A percentile compares a stretch with the other conserved stretches of the same genome.
Evolutionary conservation across 2,113 vertebrate genomes (phyloP).

Genomic region (Microtus richardsoni): DNA sequence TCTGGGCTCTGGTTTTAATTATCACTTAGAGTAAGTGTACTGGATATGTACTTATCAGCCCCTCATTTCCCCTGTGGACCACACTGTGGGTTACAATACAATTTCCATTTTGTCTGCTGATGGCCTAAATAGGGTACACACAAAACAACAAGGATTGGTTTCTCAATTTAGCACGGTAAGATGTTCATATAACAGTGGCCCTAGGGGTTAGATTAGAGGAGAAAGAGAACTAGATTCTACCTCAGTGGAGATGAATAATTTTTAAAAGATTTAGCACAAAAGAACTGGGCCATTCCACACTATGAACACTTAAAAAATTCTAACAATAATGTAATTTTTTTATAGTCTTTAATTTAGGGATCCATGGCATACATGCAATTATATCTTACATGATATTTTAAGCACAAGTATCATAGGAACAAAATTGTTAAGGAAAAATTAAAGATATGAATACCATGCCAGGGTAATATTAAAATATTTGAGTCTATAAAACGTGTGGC

Average conservation of each 20-base stretch:
- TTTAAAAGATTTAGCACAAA: conserved; percentile 80
- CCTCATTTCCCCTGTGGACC: conserved; percentile 87
- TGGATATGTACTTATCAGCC: conserved; percentile 86
- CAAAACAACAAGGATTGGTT: conserved; percentile 77
- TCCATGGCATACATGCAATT: conserved; percentile 55
- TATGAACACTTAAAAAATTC: conserved; percentile 64
- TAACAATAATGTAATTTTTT: conserved; percentile 63
- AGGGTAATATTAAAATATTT: conserved; percentile 4
- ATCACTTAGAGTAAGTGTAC: conserved; percentile 88
- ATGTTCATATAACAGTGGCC: conserved; percentile 75
- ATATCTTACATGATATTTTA: conserved; percentile 62
- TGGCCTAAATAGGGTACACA: conserved; percentile 85
- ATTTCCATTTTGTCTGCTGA: conserved; percentile 88
- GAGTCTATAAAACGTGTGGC: background rate
- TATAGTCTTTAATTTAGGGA: conserved; percentile 44
- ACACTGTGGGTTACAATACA: conserved; percentile 85
- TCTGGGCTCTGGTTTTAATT: conserved; percentile 90
- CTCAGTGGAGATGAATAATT: conserved; percentile 78
- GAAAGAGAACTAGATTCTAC: conserved; percentile 81
- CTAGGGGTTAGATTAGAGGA: conserved; percentile 77
- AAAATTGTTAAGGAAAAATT: conserved; percentile 51
- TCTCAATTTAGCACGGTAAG: conserved; percentile 78
- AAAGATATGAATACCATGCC: background rate
- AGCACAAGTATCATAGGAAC: conserved; percentile 47
- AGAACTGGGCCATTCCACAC: conserved; percentile 61